Conservation (phyloP, 1,140 invertebrate species). For the Littorina saxatilis region DNA sequence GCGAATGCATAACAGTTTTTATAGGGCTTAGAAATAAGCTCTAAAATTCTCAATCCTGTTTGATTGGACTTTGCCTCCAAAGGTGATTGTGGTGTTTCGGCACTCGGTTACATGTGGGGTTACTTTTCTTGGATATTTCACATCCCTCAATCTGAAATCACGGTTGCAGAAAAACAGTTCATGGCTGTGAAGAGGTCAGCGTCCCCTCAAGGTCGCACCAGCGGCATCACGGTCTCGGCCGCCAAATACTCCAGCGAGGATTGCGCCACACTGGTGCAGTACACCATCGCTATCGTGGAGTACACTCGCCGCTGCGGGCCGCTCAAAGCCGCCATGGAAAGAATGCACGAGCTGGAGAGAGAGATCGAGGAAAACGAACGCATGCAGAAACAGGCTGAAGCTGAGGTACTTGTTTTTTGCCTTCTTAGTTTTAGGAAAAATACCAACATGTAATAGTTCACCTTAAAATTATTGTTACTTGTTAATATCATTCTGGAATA, state of each 20-base stretch:
- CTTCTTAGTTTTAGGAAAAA: too few relatives aligned
- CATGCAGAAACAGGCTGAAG: conserved; percentile 67
- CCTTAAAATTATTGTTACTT: background rate
- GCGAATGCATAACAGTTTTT: too few relatives aligned
- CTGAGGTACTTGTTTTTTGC: conserved; percentile 69
- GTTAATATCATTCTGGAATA: background rate
- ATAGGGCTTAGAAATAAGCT: too few relatives aligned
- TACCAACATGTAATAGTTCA: too few relatives aligned
- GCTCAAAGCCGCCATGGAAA: conserved; percentile 68
- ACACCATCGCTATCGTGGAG: conserved; percentile 75
- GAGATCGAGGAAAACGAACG: conserved; percentile 75
- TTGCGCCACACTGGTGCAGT: conserved; percentile 74
- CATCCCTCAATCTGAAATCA: too few relatives aligned
- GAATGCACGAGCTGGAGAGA: conserved; percentile 69
- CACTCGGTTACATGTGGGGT: too few relatives aligned
- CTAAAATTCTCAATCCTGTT: too few relatives aligned
- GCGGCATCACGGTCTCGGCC: conserved; percentile 71
- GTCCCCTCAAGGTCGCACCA: conserved; percentile 63
- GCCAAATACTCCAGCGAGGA: conserved; percentile 75
- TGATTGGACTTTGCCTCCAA: too few relatives aligned
- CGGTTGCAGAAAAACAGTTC: conserved; percentile 46
- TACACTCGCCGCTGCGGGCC: conserved; percentile 73
- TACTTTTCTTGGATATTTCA: too few relatives aligned
- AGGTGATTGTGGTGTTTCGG: too few relatives aligned
- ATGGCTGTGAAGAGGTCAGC: conserved; percentile 55